Conservation (phyloP, 1,140 invertebrate species). For the Caligus rogercresseyi region DNA sequence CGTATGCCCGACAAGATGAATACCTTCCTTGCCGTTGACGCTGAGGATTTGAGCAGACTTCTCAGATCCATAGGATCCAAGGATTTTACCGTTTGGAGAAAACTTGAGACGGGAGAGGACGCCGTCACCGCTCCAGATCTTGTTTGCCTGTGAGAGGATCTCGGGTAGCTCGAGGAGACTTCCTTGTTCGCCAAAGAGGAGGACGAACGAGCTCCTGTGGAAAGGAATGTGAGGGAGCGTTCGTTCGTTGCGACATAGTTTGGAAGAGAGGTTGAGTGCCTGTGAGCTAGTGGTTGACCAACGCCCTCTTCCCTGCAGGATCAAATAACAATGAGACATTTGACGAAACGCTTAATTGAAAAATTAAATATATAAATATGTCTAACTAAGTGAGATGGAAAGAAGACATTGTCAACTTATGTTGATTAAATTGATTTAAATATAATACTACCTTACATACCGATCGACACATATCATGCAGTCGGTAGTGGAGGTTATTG, state of each 20-base stretch:
- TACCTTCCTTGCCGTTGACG: background rate
- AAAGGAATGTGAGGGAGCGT: background rate
- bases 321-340: background rate
- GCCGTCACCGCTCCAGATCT: background rate
- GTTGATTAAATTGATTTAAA: too few relatives aligned
- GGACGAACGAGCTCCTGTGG: background rate
- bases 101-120: background rate
- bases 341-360: background rate
- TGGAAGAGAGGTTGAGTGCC: background rate
- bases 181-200: background rate
- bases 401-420: too few relatives aligned
- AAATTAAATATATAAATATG: too few relatives aligned
- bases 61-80: background rate
- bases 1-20: background rate
- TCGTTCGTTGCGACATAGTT: background rate
- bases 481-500: too few relatives aligned
- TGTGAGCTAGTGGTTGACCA: background rate
- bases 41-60: background rate
- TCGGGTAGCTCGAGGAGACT: background rate
- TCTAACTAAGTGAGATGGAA: too few relatives aligned
- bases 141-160: background rate
- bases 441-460: too few relatives aligned
- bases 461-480: too few relatives aligned
- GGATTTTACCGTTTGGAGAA: background rate
- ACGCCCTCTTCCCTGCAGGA: background rate